A percentile compares a stretch with the other conserved stretches of the same genome.
Conservation (phyloP, 2,888 invertebrate genomes). For the Pollenia amentaria region DNA sequence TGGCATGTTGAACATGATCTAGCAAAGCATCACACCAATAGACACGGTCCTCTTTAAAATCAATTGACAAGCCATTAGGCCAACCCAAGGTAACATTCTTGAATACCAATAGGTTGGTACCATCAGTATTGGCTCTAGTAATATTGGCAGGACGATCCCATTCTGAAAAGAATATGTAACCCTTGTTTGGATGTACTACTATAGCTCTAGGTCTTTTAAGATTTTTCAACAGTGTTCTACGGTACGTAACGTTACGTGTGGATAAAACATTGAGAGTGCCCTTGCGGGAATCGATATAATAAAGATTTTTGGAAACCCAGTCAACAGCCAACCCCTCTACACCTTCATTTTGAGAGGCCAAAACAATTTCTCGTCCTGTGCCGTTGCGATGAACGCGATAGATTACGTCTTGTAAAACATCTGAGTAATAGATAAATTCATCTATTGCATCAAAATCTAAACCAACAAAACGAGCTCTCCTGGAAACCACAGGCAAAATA, state of each 20-base stretch:
- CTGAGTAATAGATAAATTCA: constrained; percentile 98
- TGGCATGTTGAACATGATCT: constrained; percentile 97
- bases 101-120: constrained; percentile 93
- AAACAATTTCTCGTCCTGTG: constrained; percentile 92
- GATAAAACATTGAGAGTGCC: constrained; percentile 97
- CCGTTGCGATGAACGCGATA: constrained; percentile 93
- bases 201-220: constrained; percentile 97
- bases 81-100: constrained; percentile 96
- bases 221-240: constrained; percentile 93
- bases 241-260: constrained; percentile 92
- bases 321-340: constrained; percentile 98
- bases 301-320: constrained; percentile 97
- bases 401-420: constrained; percentile 97
- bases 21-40: constrained; percentile 99
- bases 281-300: constrained; percentile 97
- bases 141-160: constrained; percentile 99
- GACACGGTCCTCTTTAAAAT: constrained; percentile 93
- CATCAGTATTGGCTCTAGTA: constrained; percentile 95
- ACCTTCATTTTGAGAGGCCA: constrained; percentile 98
- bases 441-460: constrained; percentile 96
- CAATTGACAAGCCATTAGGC: constrained; percentile 98
- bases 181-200: constrained; percentile 97
- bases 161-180: constrained; percentile 97
- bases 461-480: constrained; percentile 96
- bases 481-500: constrained; percentile 96